Evolutionary conservation across 2,113 vertebrate genomes (phyloP).

Genomic region (Notechis scutatus): DNA sequence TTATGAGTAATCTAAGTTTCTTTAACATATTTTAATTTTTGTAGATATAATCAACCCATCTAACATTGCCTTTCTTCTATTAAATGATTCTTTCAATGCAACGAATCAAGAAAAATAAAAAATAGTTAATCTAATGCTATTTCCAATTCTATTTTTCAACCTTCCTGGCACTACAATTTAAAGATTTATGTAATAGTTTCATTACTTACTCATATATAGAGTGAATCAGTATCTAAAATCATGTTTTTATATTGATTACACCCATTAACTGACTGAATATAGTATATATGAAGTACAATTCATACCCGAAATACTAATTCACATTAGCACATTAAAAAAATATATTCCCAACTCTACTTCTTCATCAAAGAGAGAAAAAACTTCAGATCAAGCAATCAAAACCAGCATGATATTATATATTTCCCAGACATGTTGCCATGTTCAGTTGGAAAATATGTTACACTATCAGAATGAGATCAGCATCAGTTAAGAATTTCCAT

Average conservation of each 20-base stretch:
- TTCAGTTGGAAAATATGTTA: constrained; percentile 25
- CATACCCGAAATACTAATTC: neutral
- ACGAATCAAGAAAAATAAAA: neutral
- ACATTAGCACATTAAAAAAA: neutral
- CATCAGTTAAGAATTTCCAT: constrained; percentile 29
- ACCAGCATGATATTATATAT: constrained; percentile 1
- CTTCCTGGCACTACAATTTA: neutral
- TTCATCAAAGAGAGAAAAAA: neutral
- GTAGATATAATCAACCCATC: neutral
- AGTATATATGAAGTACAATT: neutral
- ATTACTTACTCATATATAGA: neutral
- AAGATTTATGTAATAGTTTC: neutral
- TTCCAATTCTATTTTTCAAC: neutral
- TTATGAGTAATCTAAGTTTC: neutral
- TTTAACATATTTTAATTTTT: neutral
- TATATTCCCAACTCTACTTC: neutral
- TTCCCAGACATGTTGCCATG: constrained; percentile 20
- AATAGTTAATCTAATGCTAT: neutral
- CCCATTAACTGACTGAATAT: neutral
- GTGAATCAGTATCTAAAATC: neutral
- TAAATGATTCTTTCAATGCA: neutral
- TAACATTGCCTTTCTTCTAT: neutral
- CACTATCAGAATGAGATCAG: constrained; percentile 26
- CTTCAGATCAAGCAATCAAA: constrained; percentile 7
- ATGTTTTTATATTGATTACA: neutral